Percentiles rank a stretch among this genome's conserved stretches.
Conservation (phyloP, 2,797 vertebrate species). For the Fringilla coelebs region DNA sequence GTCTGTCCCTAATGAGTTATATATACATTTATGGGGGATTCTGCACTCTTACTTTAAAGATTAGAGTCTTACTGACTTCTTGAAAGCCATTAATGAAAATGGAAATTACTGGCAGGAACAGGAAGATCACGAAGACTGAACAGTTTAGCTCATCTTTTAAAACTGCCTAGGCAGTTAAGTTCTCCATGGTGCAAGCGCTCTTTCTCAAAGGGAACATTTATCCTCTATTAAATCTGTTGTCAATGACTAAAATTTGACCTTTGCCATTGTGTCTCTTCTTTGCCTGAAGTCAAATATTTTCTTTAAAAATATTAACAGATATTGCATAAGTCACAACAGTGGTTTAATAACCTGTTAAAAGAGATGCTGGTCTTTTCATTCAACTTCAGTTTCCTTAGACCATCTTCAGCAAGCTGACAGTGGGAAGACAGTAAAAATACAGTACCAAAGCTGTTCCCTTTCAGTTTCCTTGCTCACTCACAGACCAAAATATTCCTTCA, state of each 20-base stretch:
- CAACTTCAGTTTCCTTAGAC: background rate
- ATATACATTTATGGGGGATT: background rate
- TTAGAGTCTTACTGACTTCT: background rate
- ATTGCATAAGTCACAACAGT: background rate
- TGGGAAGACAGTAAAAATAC: background rate
- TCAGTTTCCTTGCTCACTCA: background rate
- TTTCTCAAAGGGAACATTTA: background rate
- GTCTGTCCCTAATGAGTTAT: background rate
- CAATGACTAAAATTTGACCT: background rate
- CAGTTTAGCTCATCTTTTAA: background rate
- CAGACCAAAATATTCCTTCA: background rate
- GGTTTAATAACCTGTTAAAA: background rate
- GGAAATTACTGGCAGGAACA: background rate
- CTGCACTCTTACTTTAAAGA: background rate
- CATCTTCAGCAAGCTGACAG: background rate
- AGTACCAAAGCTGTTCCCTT: background rate
- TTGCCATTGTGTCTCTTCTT: background rate
- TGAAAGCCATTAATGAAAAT: background rate
- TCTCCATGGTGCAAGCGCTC: background rate
- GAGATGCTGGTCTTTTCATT: background rate
- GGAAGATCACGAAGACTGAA: background rate
- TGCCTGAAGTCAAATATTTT: background rate
- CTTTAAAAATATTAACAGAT: background rate
- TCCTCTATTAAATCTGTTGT: background rate
- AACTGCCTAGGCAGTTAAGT: background rate